Evolutionary conservation across 2,113 vertebrate genomes (phyloP), one percentile per base, ranked within the genome.

Genomic region (Etheostoma spectabile): DNA sequence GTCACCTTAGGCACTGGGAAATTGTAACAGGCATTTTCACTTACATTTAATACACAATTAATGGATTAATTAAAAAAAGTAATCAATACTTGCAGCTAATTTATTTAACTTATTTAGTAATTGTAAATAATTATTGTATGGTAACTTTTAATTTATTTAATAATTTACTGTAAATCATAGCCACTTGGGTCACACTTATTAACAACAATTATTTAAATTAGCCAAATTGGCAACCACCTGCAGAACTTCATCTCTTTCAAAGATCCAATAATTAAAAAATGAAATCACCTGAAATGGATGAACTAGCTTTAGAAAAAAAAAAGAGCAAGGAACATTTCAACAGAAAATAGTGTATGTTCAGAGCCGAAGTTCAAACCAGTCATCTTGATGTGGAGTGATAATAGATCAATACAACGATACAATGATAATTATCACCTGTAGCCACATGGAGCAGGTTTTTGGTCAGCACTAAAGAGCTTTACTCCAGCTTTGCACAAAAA

Each of bases 361-460:
- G 2, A 22, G 51, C 19, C 48, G 22, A 73, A 21, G 51, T 27
- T 22, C 45, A 33, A 66, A 33, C 15, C 12, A 11, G 21, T 19
- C 12, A 22, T 55, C 19, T 45, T 27, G 3, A 71, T 69, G 16
- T 24, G 15, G 0, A 6, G 0, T 63, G 18, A 45, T 67, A 8
- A 48, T 18, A 3, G 18, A 42, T 11, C 22, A 35, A 65, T 59
- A n/a, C 30, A 68, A 38, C 65, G 27, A 55, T 24, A 74, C 46
- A 30, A 33, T 66, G 52, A 73, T 46, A 35, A 64, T 48, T 2
- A 68, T 61, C 21, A 62, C 60, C 48, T 74, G 45, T 12, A 69
- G 45, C 72, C 56, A 59, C 49, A 77, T 69, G 46, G 30, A 61
- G 64, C 21, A 68, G 35, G 30, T 80, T 83, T 78, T 79, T 14